These are phyloP conservation scores for Agraylea sexmaculata DNA, from an alignment of 1,140 invertebrate genomes.

Conservation along the genomic window DNA sequence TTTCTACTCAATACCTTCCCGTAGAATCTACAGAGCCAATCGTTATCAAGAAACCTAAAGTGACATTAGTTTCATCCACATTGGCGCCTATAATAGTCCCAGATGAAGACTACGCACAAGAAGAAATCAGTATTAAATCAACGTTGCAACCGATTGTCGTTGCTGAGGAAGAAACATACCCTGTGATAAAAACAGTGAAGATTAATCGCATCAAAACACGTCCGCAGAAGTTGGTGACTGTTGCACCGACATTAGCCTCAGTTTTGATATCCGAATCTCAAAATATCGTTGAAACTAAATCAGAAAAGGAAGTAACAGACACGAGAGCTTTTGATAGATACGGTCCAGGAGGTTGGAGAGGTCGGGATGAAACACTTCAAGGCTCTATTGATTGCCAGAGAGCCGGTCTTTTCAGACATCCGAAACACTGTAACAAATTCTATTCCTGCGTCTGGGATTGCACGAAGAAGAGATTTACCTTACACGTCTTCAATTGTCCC, in stretches of 20 bases:
- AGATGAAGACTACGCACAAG: constrained; percentile 35
- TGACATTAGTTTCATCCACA: constrained; percentile 30
- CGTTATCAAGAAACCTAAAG: constrained; percentile 21
- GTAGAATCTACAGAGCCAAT: constrained; percentile 23
- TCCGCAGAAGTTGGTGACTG: constrained; percentile 30
- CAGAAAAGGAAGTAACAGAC: constrained; percentile 26
- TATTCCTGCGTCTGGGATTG: constrained; percentile 76
- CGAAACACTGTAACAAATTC: constrained; percentile 72
- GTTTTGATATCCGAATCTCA: constrained; percentile 25
- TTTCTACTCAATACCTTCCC: constrained; percentile 8
- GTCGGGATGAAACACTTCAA: constrained; percentile 45
- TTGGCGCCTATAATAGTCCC: constrained; percentile 40
- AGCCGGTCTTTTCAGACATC: constrained; percentile 71
- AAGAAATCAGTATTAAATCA: constrained; percentile 22
- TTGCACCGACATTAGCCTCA: constrained; percentile 36
- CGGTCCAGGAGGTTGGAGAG: constrained; percentile 40
- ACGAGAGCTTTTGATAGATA: constrained; percentile 40
- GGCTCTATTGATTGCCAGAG: constrained; percentile 58
- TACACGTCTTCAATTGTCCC: constrained; percentile 71
- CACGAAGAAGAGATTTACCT: constrained; percentile 63
- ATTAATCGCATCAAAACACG: constrained; percentile 27
- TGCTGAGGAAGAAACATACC: constrained; percentile 14
- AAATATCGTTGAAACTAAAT: not conserved
- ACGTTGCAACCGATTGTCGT: constrained; percentile 17
- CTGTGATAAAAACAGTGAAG: constrained; percentile 1